Evolutionary conservation across 1,140 invertebrate species (phyloP), one percentile per base, ranked within the genome.

Genomic region (Vanessa tameamea): DNA sequence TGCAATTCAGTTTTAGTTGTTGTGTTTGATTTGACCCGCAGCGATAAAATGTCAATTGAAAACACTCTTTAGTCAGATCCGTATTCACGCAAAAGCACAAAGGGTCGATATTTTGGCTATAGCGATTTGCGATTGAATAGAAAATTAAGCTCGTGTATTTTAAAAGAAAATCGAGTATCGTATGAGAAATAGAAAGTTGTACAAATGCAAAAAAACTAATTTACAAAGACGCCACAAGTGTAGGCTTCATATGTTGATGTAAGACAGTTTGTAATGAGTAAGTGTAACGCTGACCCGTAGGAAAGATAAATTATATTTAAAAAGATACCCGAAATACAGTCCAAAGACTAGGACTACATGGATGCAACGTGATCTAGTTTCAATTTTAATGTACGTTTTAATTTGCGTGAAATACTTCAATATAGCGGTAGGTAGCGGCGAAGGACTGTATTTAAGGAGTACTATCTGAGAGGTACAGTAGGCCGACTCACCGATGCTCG

Each of bases 401-500:
- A 65, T 15, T 65, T 66, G 72, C 69, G 57, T 68, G 65, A 48
- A 66, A 64, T 65, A 71, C 20, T 61, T 64, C 37, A 77, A 77
- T 77, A 51, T 69, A 64, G 31, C 64, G 79, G 53, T 78, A 79
- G 67, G 73, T 77, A 37, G 70, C 50, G 80, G 71, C 78, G 81
- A 82, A 87, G 86, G 88, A 90, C 87, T 92, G 87, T 89, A 90
- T 89, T 92, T 88, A 83, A 90, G 87, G 85, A 84, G 76, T 79
- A 81, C 78, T 86, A 77, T 82, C 77, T 83, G 81, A 83, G 78
- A 81, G 82, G 81, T 85, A 78, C 77, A 78, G 74, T 72, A 70
- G 77, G 77, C 89, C 89, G 93, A 95, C 95, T 95, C 94, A 95
- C 95, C 94, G 94, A 95, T 82, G 82, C 79, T 90, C 93, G 94